Evolutionary conservation across 2,888 invertebrate species (phyloP).

Genomic region (Pseudanteris insignis): DNA sequence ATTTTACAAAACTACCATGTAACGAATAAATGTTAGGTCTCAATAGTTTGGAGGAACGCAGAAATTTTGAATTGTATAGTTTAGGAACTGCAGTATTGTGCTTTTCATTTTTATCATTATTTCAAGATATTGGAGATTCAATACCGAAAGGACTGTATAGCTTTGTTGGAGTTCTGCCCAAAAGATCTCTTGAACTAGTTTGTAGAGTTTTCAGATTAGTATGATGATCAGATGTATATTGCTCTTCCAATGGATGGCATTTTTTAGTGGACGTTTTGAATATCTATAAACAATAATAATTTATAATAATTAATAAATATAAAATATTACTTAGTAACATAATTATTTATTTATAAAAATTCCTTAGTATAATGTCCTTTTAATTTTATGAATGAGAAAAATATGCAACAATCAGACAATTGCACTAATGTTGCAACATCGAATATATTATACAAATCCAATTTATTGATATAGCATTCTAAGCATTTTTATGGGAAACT

Average conservation of each 20-base stretch:
- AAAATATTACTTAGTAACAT: no score
- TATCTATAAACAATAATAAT: constrained; percentile 63
- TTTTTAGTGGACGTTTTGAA: constrained; percentile 70
- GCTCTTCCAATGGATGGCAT: constrained; percentile 69
- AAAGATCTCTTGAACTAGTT: constrained; percentile 66
- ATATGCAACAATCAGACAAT: no score
- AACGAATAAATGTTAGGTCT: no score
- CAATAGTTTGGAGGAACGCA: constrained; percentile 30
- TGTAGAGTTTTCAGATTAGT: constrained; percentile 66
- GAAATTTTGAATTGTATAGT: constrained; percentile 18
- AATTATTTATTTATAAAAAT: no score
- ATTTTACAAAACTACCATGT: no score
- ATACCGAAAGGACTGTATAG: constrained; percentile 81
- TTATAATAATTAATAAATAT: not conserved
- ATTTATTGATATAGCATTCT: no score
- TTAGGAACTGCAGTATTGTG: constrained; percentile 50
- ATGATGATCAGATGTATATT: constrained; percentile 64
- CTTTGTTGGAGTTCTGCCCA: constrained; percentile 77
- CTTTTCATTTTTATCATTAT: constrained; percentile 69
- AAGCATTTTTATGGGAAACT: no score
- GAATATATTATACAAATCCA: no score
- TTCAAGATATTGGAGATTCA: constrained; percentile 74
- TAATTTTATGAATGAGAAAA: no score
- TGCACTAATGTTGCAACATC: no score
- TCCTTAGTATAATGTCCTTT: no score